Percentiles rank a stretch among this genome's conserved stretches.
These are phyloP conservation scores for Ellobium chinense DNA, from an alignment of 2,888 invertebrate genomes.

Conservation along the genomic window DNA sequence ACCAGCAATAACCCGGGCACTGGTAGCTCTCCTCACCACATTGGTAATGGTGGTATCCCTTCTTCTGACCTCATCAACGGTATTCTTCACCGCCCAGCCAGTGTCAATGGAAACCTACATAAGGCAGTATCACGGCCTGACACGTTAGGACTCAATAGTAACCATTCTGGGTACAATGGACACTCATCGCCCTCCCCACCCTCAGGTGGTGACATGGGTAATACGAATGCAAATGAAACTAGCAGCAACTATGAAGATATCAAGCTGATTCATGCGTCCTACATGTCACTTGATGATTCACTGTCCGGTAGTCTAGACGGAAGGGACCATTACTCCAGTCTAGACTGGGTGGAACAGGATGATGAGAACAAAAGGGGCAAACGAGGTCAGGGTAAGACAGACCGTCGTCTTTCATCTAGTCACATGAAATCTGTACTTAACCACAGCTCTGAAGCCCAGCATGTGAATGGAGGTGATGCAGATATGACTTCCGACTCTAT, in stretches of 20 bases:
- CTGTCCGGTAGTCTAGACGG: conserved; percentile 4
- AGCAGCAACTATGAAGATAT: conserved; percentile 2
- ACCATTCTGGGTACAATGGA: not conserved
- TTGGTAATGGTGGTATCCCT: not conserved
- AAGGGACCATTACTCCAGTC: not conserved
- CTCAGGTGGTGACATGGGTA: not conserved
- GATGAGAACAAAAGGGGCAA: not conserved
- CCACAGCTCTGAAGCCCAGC: no score
- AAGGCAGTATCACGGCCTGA: not conserved
- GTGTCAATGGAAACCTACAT: not conserved
- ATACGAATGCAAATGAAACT: not conserved
- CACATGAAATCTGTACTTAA: not conserved
- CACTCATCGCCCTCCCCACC: not conserved
- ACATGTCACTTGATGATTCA: conserved; percentile 33
- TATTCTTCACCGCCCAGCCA: not conserved
- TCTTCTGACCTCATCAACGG: not conserved
- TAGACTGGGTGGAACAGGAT: conserved; percentile 11
- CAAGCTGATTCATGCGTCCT: conserved; percentile 40
- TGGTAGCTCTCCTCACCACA: not conserved
- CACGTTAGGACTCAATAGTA: not conserved
- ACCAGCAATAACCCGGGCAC: conserved; percentile 10
- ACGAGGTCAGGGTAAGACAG: not conserved
- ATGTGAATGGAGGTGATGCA: no score
- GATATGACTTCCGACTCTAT: no score
- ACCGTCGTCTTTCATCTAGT: not conserved